Percentiles rank a stretch among this genome's conserved stretches.
phyloP scores from a whole-genome alignment of 2,888 invertebrate genomes.

The Mayetiola destructor region DNA sequence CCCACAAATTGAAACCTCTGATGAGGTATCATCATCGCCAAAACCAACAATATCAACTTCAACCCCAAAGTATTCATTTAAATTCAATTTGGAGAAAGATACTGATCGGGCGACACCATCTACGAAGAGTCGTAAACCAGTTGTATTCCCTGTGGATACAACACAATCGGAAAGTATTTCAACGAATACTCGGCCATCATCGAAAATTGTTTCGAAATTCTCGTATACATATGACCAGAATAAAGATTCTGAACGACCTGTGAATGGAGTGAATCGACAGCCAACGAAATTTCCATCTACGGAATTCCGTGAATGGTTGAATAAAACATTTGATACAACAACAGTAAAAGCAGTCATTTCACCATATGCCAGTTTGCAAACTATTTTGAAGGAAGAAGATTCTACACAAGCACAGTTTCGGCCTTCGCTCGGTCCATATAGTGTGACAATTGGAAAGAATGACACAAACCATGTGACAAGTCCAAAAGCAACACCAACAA shows the following conservation, averaged over 20 bases:
- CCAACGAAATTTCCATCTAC: slow-evolving; percentile 30
- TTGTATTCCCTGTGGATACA: too few species aligned
- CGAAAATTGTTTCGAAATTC: slow-evolving; percentile 11
- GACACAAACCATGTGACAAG: slow-evolving; percentile 18
- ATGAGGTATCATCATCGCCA: slow-evolving; percentile 24
- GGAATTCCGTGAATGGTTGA: slow-evolving; percentile 31
- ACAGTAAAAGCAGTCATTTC: slow-evolving; percentile 36
- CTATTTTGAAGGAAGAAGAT: slow-evolving; percentile 34
- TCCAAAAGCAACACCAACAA: slow-evolving; percentile 19
- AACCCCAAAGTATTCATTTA: too few species aligned
- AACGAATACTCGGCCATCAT: neutral
- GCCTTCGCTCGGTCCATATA: neutral
- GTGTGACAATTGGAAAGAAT: slow-evolving; percentile 15
- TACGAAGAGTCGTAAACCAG: too few species aligned
- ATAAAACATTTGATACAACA: slow-evolving; percentile 27
- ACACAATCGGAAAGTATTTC: too few species aligned
- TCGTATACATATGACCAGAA: slow-evolving; percentile 4
- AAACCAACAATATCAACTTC: slow-evolving; percentile 40
- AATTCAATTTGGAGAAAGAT: too few species aligned
- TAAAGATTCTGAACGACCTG: neutral
- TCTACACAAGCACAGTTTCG: slow-evolving; percentile 22
- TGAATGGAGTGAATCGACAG: slow-evolving; percentile 19
- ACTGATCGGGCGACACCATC: too few species aligned
- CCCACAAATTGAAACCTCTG: slow-evolving; percentile 28
- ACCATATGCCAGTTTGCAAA: slow-evolving; percentile 40